Percentiles rank a stretch among this genome's conserved stretches.
phyloP scores from a whole-genome alignment of 53 echinoderm and acorn worm genomes.

The Temnopleurus reevesii region DNA sequence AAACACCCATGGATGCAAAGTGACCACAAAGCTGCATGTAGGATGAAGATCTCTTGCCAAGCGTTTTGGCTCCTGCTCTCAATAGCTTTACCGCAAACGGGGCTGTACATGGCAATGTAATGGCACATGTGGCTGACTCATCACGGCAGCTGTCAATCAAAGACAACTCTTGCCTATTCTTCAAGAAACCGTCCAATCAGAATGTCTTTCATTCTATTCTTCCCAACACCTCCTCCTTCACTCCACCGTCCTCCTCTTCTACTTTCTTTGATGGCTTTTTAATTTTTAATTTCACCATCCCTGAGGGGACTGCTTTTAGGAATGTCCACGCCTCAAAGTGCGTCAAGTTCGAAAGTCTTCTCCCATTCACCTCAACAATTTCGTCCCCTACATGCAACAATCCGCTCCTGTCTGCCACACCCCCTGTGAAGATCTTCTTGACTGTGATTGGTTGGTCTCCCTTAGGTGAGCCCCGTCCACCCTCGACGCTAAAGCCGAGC shows the following conservation, averaged over 20 bases:
- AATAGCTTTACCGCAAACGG: background rate
- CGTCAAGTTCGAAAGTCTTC: constrained; percentile 67
- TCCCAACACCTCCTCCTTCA: background rate
- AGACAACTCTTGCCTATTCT: background rate
- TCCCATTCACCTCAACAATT: constrained; percentile 83
- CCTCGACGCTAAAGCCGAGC: constrained; percentile 96
- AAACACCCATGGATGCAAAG: too few relatives aligned
- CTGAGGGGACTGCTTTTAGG: constrained; percentile 86
- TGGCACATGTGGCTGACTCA: background rate
- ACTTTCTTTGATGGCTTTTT: constrained; percentile 58
- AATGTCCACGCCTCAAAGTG: constrained; percentile 99
- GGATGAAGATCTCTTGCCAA: too few relatives aligned
- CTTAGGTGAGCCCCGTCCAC: constrained; percentile 88
- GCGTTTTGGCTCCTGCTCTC: background rate
- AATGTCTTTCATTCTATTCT: constrained; percentile 18
- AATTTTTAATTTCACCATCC: constrained; percentile 90
- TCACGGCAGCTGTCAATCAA: background rate
- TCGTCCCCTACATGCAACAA: constrained; percentile 84
- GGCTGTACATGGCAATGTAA: background rate
- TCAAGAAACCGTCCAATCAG: background rate
- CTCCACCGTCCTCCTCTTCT: background rate
- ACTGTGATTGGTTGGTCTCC: constrained; percentile 93
- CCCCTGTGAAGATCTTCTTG: constrained; percentile 97
- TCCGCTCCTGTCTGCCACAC: constrained; percentile 83
- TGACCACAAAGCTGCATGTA: too few relatives aligned